Evolutionary conservation across 2,888 invertebrate genomes (phyloP), one percentile per base, ranked within the genome.

Genomic region (Hirtodrosophila cameraria): DNA sequence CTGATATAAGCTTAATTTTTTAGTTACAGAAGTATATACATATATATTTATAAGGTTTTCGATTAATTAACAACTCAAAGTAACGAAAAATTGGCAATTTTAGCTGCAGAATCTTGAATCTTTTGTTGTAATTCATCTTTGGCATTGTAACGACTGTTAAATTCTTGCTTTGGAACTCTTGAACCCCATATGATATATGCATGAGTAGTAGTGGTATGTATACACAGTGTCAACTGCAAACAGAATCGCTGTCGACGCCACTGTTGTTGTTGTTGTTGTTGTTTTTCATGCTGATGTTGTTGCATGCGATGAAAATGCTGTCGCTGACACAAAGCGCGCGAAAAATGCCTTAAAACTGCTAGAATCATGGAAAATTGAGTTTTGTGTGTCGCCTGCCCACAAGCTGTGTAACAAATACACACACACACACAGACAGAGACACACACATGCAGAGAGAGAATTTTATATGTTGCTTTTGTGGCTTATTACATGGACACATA

Each of bases 221-320:
- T 49, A 49, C 36, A 38, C 30, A 59, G 75, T 76, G 80, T 67
- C 80, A 74, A 75, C 53, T 79, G 82, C 79, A 82, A 75, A 82
- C 80, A 82, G 79, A 82, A 82, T 79, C 70, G 70, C 72, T 43
- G 58, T 39, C 62, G 45, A 45, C 38, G 59, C 71, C 57, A 62
- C 67, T 76, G 67, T 62, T 62, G 28, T n/a, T 31, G 27, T 25
- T 41, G 31, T 27, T 35, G 13, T 27, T 31, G 35, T 31, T 9
- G 18, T 8, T 23, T 18, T 18, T 3, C 4, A 12, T 33, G 7
- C 23, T 23, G 41, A 31, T 36, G 18, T 27, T 49, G 59, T 38
- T 28, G 16, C 25, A 45, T 15, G 46, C 55, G 43, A 15, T 43
- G 48, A 55, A 49, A 55, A 48, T 49, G 65, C 75, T 75, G 77